Conservation (phyloP, 1,140 invertebrate species). For the Leguminivora glycinivorella region DNA sequence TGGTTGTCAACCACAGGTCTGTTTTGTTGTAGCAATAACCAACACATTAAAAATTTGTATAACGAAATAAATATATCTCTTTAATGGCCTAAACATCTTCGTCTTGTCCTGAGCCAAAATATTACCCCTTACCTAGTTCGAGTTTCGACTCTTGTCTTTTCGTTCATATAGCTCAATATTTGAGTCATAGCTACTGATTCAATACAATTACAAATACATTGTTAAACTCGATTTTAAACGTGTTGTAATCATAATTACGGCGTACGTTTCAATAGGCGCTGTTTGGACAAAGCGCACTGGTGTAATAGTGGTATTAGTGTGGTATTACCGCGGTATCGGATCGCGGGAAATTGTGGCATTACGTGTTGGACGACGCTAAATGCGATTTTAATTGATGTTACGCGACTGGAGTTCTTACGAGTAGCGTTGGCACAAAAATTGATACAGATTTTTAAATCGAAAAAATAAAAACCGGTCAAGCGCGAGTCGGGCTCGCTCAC, state of each 20-base stretch:
- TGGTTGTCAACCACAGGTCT: no score
- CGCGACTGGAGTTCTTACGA: slow-evolving; percentile 41
- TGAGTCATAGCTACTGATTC: background rate
- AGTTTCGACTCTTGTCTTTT: no score
- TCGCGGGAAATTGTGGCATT: slow-evolving; percentile 42
- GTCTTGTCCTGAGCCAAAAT: no score
- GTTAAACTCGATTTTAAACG: background rate
- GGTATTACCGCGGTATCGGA: slow-evolving; percentile 34
- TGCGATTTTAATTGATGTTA: slow-evolving; percentile 75
- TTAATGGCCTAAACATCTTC: no score
- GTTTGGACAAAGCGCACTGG: slow-evolving; percentile 29
- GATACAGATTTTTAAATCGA: background rate
- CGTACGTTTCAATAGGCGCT: slow-evolving; percentile 22
- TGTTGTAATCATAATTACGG: slow-evolving; percentile 9
- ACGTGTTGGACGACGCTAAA: slow-evolving; percentile 60
- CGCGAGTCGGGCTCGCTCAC: no score
- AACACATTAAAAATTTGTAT: no score
- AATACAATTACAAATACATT: slow-evolving; percentile 10
- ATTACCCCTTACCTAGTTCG: no score
- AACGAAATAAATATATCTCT: no score
- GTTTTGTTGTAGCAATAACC: no score
- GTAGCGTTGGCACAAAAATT: slow-evolving; percentile 41
- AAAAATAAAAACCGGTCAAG: no score
- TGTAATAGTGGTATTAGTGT: slow-evolving; percentile 23
- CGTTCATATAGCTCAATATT: no score